Base-by-base conservation (phyloP, 2,888 invertebrate species). In the Melieria crassipennis region DNA sequence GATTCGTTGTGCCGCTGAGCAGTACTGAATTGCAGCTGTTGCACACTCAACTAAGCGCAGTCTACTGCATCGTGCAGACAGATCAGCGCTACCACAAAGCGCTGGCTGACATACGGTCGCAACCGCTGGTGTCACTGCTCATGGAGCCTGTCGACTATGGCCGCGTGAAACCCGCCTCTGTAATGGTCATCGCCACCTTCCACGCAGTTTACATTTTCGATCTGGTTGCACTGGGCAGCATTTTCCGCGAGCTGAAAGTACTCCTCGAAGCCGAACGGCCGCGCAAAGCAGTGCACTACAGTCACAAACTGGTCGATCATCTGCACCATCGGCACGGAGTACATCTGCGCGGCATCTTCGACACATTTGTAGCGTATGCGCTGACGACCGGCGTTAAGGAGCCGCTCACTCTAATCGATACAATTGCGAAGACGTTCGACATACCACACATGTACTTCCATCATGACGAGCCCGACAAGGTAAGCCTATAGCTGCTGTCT, bases 41-140 rank as follows among this genome's bases (percentile, higher is more conserved):
- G 4, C 78, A 80, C 68, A 71, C 67, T 16, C 75, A 77, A 58
- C 57, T 76, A 7, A 71, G 76, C 10, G 65, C 61, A 6, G 48
- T 75, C 0, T 73, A 69, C 7, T 79, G 73, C 65, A 81, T 83
- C 7, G 76, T 64, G 11, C 81, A 82, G 76, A 80, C 79, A 0
- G 83, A 83, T 70, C 77, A 78, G 5, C 72, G 71, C 42, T 83
- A 83, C 67, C 81, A 82, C 69, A 81, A 78, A 56, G 81, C 83
- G 0, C 57, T 82, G 45, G 77, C 75, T n/a, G 80, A 80, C 7
- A 79, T 83, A 9, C 77, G 73, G 50, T 64, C 71, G 0, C 79
- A 81, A 71, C 71, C 76, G 7, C 70, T 76, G 10, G 73, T 82
- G 9, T 77, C 76, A 1, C 65, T 83, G 9, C 47, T 79, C 43